Evolutionary conservation across 2,797 vertebrate species (phyloP).

Genomic region (Eulemur rubriventer): DNA sequence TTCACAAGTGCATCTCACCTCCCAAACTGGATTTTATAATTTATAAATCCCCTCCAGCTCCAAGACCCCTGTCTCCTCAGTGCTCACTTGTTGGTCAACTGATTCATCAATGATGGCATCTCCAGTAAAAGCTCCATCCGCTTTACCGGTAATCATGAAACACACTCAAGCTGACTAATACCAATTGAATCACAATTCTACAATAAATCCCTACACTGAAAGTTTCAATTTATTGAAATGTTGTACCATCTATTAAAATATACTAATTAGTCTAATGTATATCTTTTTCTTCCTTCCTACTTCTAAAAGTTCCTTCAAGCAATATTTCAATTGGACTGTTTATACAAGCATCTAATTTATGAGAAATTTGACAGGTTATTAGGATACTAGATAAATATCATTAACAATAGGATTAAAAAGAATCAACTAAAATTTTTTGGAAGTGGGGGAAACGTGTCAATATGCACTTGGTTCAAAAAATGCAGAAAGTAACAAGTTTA

Average conservation of each 20-base stretch:
- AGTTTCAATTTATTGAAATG: constrained; percentile 57
- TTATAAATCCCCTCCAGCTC: background rate
- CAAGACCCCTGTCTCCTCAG: background rate
- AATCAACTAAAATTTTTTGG: background rate
- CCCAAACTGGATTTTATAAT: background rate
- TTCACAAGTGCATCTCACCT: background rate
- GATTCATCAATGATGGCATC: constrained; percentile 59
- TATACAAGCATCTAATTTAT: background rate
- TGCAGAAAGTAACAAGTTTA: background rate
- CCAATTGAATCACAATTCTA: constrained; percentile 51
- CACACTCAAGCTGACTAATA: constrained; percentile 53
- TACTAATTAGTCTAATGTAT: constrained; percentile 51
- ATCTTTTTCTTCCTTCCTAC: constrained; percentile 9
- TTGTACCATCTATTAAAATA: constrained; percentile 49
- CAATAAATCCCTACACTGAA: constrained; percentile 47
- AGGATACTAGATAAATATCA: background rate
- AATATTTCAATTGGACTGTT: constrained; percentile 30
- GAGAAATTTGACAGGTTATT: background rate
- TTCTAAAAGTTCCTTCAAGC: constrained; percentile 30
- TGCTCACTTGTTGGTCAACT: constrained; percentile 49
- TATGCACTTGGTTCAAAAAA: background rate
- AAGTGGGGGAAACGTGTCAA: background rate
- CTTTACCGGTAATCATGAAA: constrained; percentile 59
- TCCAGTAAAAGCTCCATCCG: constrained; percentile 60
- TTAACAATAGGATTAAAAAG: background rate